Evolutionary conservation across 1,140 invertebrate genomes (phyloP).

Genomic region (Papilio helenus): DNA sequence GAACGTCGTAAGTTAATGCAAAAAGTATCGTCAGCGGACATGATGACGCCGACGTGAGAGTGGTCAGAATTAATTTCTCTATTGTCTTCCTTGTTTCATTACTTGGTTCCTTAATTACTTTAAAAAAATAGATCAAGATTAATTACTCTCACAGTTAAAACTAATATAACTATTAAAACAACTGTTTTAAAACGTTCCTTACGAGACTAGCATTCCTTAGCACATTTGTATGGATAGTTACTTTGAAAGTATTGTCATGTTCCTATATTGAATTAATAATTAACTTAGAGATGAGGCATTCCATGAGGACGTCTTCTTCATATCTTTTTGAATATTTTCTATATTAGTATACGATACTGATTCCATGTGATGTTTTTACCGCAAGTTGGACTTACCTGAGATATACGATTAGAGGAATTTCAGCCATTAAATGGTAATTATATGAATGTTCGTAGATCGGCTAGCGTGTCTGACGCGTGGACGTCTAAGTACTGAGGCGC

Average conservation of each 20-base stretch:
- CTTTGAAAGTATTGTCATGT: constrained; percentile 9
- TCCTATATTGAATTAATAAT: constrained; percentile 18
- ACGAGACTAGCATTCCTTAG: neutral
- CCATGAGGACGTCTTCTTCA: constrained; percentile 35
- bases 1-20: neutral
- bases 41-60: neutral
- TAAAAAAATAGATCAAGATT: no score
- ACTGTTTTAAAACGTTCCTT: neutral
- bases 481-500: neutral
- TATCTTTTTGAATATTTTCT: constrained; percentile 55
- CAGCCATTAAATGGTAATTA: constrained; percentile 60
- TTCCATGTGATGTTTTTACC: constrained; percentile 46
- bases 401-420: constrained; percentile 55
- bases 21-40: neutral
- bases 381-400: constrained; percentile 63
- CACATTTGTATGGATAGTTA: neutral
- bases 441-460: neutral
- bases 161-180: no score
- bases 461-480: neutral
- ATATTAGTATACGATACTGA: constrained; percentile 50
- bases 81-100: constrained; percentile 2
- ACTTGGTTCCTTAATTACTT: neutral
- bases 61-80: neutral
- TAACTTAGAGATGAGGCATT: neutral
- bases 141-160: neutral